Conservation (phyloP, 2,797 vertebrate species). For the Knipowitschia caucasica region DNA sequence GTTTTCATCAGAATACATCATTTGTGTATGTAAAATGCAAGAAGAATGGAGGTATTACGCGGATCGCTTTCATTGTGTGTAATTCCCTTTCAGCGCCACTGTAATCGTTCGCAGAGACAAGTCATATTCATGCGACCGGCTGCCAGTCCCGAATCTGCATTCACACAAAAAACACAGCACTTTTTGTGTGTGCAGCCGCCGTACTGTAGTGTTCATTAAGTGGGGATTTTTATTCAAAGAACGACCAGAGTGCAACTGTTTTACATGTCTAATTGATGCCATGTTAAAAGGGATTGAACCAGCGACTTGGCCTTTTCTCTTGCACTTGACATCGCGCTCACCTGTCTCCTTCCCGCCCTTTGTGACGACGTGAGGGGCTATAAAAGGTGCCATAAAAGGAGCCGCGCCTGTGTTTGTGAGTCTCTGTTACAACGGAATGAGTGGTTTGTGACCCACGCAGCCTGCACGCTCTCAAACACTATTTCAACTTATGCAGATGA, state of each 20-base stretch:
- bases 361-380: constrained; percentile 2
- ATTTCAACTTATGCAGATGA: constrained; percentile 81
- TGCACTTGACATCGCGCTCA: constrained; percentile 69
- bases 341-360: constrained; percentile 63
- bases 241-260: constrained; percentile 57
- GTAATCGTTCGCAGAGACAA: constrained; percentile 71
- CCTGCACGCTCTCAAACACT: constrained; percentile 71
- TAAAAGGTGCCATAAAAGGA: constrained; percentile 59
- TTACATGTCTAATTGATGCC: constrained; percentile 49
- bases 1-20: constrained; percentile 76
- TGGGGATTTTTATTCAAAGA: constrained; percentile 56
- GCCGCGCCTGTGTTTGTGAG: constrained; percentile 72
- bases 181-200: constrained; percentile 55
- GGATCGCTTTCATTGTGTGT: constrained; percentile 76
- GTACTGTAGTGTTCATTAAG: constrained; percentile 60
- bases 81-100: constrained; percentile 70
- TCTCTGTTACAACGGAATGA: constrained; percentile 72
- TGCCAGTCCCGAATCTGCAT: constrained; percentile 71
- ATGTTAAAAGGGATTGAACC: constrained; percentile 40
- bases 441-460: constrained; percentile 77
- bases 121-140: constrained; percentile 67
- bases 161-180: constrained; percentile 53
- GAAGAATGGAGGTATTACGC: constrained; percentile 76
- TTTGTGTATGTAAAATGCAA: constrained; percentile 73
- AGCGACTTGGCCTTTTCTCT: constrained; percentile 45